Evolutionary conservation across 2,888 invertebrate species (phyloP).

Genomic region (Amorpha juglandis): DNA sequence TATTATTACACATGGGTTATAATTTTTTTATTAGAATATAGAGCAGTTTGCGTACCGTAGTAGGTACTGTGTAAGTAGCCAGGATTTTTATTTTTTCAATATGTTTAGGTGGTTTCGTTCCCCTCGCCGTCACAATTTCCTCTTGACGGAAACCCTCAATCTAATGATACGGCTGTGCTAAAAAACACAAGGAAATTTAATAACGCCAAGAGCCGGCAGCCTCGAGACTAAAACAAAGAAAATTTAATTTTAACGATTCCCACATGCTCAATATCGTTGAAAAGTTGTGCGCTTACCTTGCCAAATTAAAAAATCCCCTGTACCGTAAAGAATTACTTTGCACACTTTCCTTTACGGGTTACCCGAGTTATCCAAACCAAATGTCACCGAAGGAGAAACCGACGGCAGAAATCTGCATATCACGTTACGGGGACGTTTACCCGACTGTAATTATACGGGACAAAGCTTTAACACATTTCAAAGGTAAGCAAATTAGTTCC

Average conservation of each 20-base stretch:
- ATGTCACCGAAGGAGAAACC: constrained; percentile 54
- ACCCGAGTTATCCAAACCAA: constrained; percentile 28
- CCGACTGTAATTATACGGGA: constrained; percentile 76
- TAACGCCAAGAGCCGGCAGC: constrained; percentile 76
- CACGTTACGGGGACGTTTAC: constrained; percentile 72
- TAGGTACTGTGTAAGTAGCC: constrained; percentile 70
- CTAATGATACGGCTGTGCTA: constrained; percentile 85
- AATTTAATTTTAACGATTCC: constrained; percentile 83
- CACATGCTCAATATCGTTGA: constrained; percentile 81
- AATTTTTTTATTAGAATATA: constrained; percentile 39
- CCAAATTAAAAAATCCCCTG: constrained; percentile 59
- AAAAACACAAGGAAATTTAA: constrained; percentile 85
- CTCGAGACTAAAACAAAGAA: constrained; percentile 79
- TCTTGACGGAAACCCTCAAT: constrained; percentile 85
- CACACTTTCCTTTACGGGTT: constrained; percentile 32
- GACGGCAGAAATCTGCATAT: constrained; percentile 74
- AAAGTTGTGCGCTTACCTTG: constrained; percentile 62
- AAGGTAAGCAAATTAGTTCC: constrained; percentile 85
- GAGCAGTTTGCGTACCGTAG: constrained; percentile 56
- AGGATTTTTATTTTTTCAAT: constrained; percentile 84
- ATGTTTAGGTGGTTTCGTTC: constrained; percentile 80
- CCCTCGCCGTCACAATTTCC: constrained; percentile 83
- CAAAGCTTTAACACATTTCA: constrained; percentile 81
- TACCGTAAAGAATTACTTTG: constrained; percentile 16
- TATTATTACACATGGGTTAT: no score